A percentile compares a stretch with the other conserved stretches of the same genome.
phyloP scores from a whole-genome alignment of 1,140 invertebrate species.

The Chlorops oryzae region DNA sequence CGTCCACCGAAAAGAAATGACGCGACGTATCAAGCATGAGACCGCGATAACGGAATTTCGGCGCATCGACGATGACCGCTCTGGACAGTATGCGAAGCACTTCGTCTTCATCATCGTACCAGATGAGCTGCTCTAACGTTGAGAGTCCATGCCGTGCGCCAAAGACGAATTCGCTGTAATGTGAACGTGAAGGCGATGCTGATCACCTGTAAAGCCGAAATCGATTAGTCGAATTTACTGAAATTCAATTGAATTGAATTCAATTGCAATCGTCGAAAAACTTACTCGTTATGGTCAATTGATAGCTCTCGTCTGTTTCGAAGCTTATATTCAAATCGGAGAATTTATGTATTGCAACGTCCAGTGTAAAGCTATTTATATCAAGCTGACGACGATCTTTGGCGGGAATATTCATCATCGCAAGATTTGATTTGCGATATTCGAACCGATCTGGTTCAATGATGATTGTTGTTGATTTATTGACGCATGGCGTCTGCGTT shows the following conservation, averaged over 20 bases:
- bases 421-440: neutral
- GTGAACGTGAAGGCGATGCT: conserved; percentile 53
- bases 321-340: conserved; percentile 54
- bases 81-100: conserved; percentile 57
- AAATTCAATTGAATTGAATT: neutral
- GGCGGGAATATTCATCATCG: neutral
- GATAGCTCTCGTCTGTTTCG: conserved; percentile 70
- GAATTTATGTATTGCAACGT: conserved; percentile 51
- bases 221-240: too few species aligned
- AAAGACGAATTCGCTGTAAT: conserved; percentile 64
- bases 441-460: conserved; percentile 9
- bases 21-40: conserved; percentile 70
- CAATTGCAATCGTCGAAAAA: neutral
- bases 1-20: conserved; percentile 64
- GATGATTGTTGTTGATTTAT: neutral
- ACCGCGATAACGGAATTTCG: conserved; percentile 60
- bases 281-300: conserved; percentile 54
- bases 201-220: conserved; percentile 46
- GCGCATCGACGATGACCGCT: conserved; percentile 55
- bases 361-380: conserved; percentile 50
- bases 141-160: conserved; percentile 74
- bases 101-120: conserved; percentile 61
- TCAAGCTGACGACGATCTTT: conserved; percentile 24
- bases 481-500: neutral
- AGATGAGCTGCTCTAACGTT: conserved; percentile 71